Conservation (phyloP, 2,888 invertebrate species). For the Elegia similella region DNA sequence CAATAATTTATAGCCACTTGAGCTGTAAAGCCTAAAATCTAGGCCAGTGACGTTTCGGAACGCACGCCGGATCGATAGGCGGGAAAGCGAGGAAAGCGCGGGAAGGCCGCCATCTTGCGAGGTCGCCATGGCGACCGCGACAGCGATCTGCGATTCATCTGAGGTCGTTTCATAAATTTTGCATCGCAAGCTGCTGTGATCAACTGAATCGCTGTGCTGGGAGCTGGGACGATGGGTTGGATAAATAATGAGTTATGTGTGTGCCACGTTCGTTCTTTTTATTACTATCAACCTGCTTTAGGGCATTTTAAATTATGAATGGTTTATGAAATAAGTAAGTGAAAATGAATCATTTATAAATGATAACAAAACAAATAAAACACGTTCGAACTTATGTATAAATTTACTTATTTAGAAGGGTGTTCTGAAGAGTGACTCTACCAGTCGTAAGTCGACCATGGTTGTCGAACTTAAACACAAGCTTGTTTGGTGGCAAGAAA, state of each 20-base stretch:
- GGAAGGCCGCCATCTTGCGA: conserved; percentile 55
- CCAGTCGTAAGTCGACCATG: too few relatives aligned
- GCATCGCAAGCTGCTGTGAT: conserved; percentile 1
- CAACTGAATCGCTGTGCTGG: not conserved
- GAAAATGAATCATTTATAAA: too few relatives aligned
- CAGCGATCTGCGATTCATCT: conserved; percentile 10
- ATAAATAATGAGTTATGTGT: not conserved
- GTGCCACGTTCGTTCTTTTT: not conserved
- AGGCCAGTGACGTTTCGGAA: conserved; percentile 36
- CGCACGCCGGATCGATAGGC: conserved; percentile 51
- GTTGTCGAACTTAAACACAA: too few relatives aligned
- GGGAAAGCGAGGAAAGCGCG: conserved; percentile 56
- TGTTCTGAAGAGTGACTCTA: too few relatives aligned
- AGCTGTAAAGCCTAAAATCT: not conserved
- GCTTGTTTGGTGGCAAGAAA: too few relatives aligned
- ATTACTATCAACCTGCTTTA: not conserved
- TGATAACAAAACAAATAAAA: too few relatives aligned
- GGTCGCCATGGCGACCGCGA: conserved; percentile 48
- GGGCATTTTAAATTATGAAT: not conserved
- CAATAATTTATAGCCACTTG: not conserved
- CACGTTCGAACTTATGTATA: too few relatives aligned
- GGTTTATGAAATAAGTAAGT: too few relatives aligned
- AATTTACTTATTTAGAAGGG: too few relatives aligned
- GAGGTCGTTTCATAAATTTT: not conserved
- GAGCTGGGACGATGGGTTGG: not conserved